Evolutionary conservation across 1,140 invertebrate species (phyloP).

Genomic region (Bombus fervidus): DNA sequence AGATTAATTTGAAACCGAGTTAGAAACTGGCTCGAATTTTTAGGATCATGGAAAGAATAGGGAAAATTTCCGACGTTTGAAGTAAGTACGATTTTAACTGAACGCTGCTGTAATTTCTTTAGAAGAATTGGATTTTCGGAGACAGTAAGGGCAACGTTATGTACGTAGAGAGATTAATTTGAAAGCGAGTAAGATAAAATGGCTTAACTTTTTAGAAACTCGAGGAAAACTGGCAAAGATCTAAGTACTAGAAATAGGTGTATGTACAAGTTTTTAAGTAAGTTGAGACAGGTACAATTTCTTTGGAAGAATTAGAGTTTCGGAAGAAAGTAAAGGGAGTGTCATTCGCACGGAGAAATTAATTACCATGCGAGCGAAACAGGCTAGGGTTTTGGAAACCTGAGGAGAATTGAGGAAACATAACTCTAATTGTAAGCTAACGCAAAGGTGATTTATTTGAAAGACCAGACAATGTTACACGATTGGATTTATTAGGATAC

Average conservation of each 20-base stretch:
- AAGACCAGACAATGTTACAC: background rate
- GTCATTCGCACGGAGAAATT: background rate
- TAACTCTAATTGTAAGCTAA: background rate
- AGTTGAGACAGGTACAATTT: background rate
- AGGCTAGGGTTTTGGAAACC: background rate
- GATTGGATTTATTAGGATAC: background rate
- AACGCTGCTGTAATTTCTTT: too few species aligned
- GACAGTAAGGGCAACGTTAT: too few species aligned
- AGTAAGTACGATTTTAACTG: too few species aligned
- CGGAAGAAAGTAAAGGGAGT: background rate
- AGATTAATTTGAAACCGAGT: too few species aligned
- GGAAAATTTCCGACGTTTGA: too few species aligned
- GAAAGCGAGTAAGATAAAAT: too few species aligned
- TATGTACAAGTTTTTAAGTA: background rate
- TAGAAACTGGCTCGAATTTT: too few species aligned
- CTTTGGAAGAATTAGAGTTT: background rate
- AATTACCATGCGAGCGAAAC: background rate
- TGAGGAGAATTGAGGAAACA: background rate
- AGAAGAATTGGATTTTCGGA: too few species aligned
- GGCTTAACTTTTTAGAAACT: too few species aligned
- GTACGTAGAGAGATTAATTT: too few species aligned
- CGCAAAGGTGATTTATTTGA: background rate
- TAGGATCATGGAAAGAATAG: too few species aligned
- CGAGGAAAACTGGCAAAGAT: background rate
- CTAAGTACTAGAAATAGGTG: background rate